Percentiles rank a stretch among this genome's conserved stretches.
Conservation (phyloP, 2,113 vertebrate genomes). For the Elanoides forficatus region DNA sequence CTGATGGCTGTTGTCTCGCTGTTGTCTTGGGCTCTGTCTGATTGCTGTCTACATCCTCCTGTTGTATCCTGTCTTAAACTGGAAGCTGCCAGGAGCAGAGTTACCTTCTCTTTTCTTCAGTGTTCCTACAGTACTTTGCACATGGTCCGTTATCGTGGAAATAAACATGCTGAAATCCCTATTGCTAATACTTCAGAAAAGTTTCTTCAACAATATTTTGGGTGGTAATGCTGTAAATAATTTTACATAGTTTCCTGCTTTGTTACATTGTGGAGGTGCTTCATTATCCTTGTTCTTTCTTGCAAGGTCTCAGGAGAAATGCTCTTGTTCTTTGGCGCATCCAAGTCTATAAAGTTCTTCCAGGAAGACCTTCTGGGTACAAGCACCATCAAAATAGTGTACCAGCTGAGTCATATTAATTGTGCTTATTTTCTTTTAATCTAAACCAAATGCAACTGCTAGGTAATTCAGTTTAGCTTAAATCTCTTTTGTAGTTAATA, state of each 20-base stretch:
- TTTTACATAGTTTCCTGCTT: background rate
- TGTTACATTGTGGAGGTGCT: background rate
- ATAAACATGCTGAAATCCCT: background rate
- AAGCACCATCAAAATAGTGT: background rate
- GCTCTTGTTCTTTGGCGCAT: background rate
- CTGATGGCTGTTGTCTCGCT: background rate
- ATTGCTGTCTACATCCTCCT: background rate
- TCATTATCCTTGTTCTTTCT: background rate
- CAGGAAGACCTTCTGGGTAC: background rate
- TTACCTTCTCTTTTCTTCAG: background rate
- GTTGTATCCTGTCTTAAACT: background rate
- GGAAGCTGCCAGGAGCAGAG: background rate
- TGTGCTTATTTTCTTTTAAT: slow-evolving; percentile 17
- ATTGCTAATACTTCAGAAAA: background rate
- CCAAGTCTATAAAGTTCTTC: background rate
- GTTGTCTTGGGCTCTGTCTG: background rate
- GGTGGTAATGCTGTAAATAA: background rate
- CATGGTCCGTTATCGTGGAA: background rate
- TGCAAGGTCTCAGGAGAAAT: background rate
- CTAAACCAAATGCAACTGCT: background rate
- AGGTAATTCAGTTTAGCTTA: background rate
- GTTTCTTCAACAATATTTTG: background rate
- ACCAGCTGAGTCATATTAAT: slow-evolving; percentile 18
- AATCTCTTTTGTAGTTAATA: background rate
- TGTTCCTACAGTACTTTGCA: background rate